Evolutionary conservation across 2,797 vertebrate species (phyloP).

Genomic region (Tragelaphus oryx): DNA sequence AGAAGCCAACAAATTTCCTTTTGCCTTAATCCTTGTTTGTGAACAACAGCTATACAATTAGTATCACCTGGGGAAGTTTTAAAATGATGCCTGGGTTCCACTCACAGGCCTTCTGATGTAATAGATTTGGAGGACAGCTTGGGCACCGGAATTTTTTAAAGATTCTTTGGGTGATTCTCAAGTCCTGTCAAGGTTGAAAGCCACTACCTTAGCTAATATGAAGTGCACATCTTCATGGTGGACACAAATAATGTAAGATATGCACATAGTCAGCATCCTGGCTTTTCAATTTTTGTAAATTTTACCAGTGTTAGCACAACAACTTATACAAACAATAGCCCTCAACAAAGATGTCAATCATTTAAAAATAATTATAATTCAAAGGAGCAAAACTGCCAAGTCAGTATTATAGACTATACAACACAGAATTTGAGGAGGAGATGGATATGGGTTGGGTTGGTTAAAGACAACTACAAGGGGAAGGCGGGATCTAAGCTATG

Average conservation of each 20-base stretch:
- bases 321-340: neutral
- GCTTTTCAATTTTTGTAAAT: neutral
- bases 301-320: neutral
- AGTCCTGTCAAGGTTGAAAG: neutral
- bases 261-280: neutral
- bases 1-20: neutral
- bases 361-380: slow-evolving; percentile 28
- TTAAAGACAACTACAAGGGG: neutral
- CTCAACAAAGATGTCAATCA: neutral
- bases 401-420: neutral
- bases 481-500: neutral
- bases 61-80: neutral
- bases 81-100: neutral
- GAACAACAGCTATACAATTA: neutral
- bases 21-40: neutral
- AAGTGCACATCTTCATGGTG: neutral
- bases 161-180: neutral
- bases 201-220: neutral
- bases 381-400: slow-evolving; percentile 11
- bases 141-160: neutral
- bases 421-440: neutral
- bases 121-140: neutral
- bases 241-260: neutral
- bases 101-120: neutral
- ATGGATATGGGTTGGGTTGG: neutral